phyloP scores from a whole-genome alignment of 2,113 vertebrate species.

The Sialia sialis region DNA sequence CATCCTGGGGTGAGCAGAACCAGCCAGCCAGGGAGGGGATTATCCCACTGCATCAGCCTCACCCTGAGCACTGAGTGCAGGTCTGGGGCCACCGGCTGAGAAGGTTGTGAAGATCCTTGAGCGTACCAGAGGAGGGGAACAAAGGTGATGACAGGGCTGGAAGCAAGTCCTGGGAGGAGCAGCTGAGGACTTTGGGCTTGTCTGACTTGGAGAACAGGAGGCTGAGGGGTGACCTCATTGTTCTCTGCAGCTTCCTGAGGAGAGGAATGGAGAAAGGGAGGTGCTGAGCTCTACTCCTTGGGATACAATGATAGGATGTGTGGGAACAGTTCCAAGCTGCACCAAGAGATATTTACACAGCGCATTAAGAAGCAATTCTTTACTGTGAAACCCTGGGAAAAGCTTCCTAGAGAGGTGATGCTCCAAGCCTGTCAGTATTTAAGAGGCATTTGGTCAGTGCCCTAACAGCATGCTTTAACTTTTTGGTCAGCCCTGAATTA shows the following conservation, averaged over 20 bases:
- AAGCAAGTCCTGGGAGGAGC: not conserved
- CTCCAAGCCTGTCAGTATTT: not conserved
- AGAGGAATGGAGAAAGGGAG: not conserved
- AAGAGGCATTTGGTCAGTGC: not conserved
- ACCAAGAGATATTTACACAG: not conserved
- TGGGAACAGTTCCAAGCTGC: not conserved
- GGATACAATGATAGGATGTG: too few species aligned
- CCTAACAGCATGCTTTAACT: not conserved
- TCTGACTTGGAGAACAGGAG: not conserved
- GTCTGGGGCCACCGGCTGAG: not conserved
- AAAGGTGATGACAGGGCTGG: not conserved
- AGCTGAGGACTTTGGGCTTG: not conserved
- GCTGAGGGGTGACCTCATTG: not conserved
- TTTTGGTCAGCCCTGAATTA: not conserved
- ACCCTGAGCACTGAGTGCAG: not conserved
- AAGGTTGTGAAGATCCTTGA: not conserved
- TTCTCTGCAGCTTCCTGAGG: not conserved
- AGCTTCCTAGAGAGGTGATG: not conserved
- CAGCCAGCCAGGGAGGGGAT: not conserved
- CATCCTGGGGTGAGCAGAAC: rapidly evolving
- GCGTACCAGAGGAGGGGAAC: not conserved
- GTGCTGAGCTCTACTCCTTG: not conserved
- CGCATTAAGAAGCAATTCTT: not conserved
- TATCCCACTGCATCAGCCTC: not conserved
- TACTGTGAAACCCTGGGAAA: not conserved